Evolutionary conservation across 2,888 invertebrate genomes (phyloP).

Genomic region (Xestia rhomboidea): DNA sequence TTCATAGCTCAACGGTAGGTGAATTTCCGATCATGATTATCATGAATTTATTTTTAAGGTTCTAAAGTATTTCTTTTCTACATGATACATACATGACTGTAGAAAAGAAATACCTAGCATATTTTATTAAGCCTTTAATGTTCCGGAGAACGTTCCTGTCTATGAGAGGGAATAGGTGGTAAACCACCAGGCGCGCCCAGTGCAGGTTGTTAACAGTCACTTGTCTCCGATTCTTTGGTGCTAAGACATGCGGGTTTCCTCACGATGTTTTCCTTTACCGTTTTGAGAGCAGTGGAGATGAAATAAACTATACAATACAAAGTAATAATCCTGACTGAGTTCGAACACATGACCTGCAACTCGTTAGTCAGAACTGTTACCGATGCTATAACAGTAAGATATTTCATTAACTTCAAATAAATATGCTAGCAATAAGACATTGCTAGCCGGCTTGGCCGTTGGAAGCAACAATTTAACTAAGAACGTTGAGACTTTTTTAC

Average conservation of each 20-base stretch:
- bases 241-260: not conserved
- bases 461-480: not conserved
- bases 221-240: not conserved
- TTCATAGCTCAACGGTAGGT: slow-evolving; percentile 54
- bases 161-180: not conserved
- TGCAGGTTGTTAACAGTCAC: not conserved
- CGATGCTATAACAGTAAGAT: not conserved
- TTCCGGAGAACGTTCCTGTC: not conserved
- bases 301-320: not conserved
- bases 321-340: not conserved
- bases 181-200: not conserved
- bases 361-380: not conserved
- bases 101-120: no score
- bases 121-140: not conserved
- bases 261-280: not conserved
- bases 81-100: not conserved
- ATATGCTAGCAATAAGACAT: slow-evolving; percentile 2
- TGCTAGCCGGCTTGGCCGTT: not conserved
- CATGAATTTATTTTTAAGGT: slow-evolving; percentile 24
- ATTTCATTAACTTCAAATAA: not conserved
- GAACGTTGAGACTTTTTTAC: slow-evolving; percentile 13
- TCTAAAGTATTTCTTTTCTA: slow-evolving; percentile 6
- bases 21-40: slow-evolving; percentile 27
- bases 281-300: not conserved
- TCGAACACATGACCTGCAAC: not conserved